Percentiles rank a stretch among this genome's conserved stretches.
These are phyloP conservation scores for Callionymus lyra DNA, from an alignment of 2,113 vertebrate genomes.

Conservation along the genomic window DNA sequence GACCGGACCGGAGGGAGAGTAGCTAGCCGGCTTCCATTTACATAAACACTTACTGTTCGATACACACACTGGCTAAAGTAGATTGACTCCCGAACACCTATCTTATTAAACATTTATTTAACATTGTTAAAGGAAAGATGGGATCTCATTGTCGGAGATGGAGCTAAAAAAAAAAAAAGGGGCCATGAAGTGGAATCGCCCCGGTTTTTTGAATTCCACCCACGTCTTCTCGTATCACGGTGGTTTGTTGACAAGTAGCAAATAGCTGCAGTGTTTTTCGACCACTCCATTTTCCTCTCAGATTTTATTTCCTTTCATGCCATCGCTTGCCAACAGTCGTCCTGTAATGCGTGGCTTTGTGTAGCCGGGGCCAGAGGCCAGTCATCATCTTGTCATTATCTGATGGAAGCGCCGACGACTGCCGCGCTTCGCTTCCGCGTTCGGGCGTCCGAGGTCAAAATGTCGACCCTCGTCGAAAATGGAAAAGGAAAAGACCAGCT, in stretches of 20 bases:
- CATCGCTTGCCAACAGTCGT: conserved; percentile 26
- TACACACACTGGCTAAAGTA: conserved; percentile 28
- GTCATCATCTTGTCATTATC: conserved; percentile 53
- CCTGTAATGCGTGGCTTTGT: conserved; percentile 33
- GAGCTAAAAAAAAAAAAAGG: conserved; percentile 15
- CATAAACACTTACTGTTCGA: conserved; percentile 49
- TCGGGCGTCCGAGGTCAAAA: conserved; percentile 31
- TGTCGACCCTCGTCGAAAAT: conserved; percentile 28
- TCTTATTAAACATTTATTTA: conserved; percentile 57
- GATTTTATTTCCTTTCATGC: conserved; percentile 15
- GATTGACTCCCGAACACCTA: conserved; percentile 37
- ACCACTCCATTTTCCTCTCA: conserved; percentile 19
- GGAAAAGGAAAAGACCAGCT: conserved; percentile 21
- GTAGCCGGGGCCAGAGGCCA: conserved; percentile 38
- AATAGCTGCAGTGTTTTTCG: conserved; percentile 14
- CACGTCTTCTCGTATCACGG: conserved; percentile 22
- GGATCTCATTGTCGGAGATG: conserved; percentile 11
- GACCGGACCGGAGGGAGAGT: conserved; percentile 25
- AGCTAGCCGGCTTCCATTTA: conserved; percentile 29
- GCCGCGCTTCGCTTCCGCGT: conserved; percentile 35
- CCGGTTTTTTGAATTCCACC: conserved; percentile 15
- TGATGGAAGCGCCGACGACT: conserved; percentile 38
- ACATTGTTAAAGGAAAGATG: conserved; percentile 32
- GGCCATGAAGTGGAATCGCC: no score
- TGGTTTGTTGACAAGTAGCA: conserved; percentile 28